Percentiles rank a stretch among this genome's conserved stretches.
Evolutionary conservation across 2,888 invertebrate genomes (phyloP).

Genomic region (Strigamia transsilvanica): DNA sequence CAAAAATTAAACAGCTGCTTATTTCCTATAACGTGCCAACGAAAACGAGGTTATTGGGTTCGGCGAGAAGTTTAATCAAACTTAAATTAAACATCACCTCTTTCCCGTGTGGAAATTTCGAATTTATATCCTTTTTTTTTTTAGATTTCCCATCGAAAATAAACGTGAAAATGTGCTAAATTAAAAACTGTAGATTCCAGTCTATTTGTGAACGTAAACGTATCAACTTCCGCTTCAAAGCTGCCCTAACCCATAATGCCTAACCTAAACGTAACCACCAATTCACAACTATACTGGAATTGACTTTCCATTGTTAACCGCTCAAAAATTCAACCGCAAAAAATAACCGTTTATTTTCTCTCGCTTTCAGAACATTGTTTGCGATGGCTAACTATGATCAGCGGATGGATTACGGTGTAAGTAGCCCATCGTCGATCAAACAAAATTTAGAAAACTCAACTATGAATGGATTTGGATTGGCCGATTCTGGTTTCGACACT

Average conservation of each 20-base stretch:
- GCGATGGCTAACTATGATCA: slow-evolving; percentile 52
- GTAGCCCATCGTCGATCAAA: slow-evolving; percentile 34
- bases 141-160: not conserved
- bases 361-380: slow-evolving; percentile 27
- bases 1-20: not conserved
- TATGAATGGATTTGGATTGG: slow-evolving; percentile 30
- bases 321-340: no score
- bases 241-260: no score
- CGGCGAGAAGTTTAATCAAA: not conserved
- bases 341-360: not conserved
- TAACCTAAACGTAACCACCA: no score
- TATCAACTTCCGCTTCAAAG: no score
- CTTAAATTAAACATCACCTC: not conserved
- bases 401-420: slow-evolving; percentile 46
- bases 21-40: not conserved
- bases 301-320: no score
- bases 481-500: slow-evolving; percentile 52
- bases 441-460: not conserved
- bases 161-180: no score
- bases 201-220: no score
- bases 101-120: no score
- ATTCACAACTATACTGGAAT: no score
- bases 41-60: slow-evolving; percentile 29
- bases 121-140: not conserved
- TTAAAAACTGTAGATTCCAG: no score